These are phyloP conservation scores for Troilus luridus DNA, from an alignment of 2,888 invertebrate genomes.

Conservation along the genomic window DNA sequence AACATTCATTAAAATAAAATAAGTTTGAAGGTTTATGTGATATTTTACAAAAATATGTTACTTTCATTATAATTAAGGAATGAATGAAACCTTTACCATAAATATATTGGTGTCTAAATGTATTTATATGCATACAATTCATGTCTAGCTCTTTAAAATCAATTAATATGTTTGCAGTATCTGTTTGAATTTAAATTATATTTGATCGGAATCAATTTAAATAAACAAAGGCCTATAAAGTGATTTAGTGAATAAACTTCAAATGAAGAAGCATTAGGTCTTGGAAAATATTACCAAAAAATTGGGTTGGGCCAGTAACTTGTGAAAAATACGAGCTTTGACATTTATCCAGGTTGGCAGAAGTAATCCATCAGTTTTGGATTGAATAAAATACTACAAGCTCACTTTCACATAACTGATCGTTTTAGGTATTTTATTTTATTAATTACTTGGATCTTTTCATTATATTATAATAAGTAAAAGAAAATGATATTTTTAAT, in stretches of 20 bases:
- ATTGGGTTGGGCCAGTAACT: background rate
- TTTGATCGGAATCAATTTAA: background rate
- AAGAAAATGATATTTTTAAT: background rate
- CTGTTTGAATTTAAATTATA: background rate
- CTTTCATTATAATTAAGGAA: too few relatives aligned
- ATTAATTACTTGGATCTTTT: background rate
- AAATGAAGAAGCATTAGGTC: background rate
- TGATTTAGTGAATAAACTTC: background rate
- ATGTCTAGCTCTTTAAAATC: background rate
- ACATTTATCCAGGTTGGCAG: constrained; percentile 17
- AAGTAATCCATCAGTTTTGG: constrained; percentile 18
- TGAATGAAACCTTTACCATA: too few relatives aligned
- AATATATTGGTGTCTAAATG: too few relatives aligned
- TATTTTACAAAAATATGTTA: too few relatives aligned
- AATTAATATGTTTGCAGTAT: background rate
- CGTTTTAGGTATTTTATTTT: background rate
- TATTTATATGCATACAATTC: background rate
- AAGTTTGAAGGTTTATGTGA: too few relatives aligned
- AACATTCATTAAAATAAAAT: too few relatives aligned
- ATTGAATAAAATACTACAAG: background rate
- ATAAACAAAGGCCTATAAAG: background rate
- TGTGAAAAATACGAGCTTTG: constrained; percentile 16
- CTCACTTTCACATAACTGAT: background rate
- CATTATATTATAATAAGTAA: background rate
- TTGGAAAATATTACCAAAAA: background rate